phyloP scores from a whole-genome alignment of 2,113 vertebrate species.

The Sylvietta virens region DNA sequence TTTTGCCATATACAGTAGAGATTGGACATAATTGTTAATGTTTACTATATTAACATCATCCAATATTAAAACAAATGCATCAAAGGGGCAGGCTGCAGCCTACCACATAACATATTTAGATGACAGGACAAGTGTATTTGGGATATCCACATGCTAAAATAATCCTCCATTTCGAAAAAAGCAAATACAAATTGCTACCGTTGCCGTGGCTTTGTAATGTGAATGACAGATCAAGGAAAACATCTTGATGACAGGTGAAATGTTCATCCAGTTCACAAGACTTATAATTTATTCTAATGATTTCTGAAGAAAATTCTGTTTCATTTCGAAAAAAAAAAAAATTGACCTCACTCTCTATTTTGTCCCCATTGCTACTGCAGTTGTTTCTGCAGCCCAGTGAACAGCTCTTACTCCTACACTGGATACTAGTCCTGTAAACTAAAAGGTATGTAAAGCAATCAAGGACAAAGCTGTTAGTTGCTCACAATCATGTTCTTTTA shows the following conservation, averaged over 20 bases:
- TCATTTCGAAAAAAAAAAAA: neutral
- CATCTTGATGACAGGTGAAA: neutral
- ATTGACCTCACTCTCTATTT: neutral
- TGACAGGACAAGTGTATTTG: neutral
- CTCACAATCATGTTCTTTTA: neutral
- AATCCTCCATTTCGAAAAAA: neutral
- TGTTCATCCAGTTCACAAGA: neutral
- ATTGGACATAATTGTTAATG: neutral
- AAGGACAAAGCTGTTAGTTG: neutral
- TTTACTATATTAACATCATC: neutral
- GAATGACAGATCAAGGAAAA: neutral
- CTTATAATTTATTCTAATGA: neutral
- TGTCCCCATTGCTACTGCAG: neutral
- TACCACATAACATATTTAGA: neutral
- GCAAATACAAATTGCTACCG: neutral
- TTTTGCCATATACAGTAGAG: neutral
- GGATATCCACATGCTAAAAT: neutral
- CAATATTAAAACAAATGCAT: neutral
- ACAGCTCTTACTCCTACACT: neutral
- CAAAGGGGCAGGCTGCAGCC: neutral
- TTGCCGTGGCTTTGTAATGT: neutral
- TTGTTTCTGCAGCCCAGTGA: neutral
- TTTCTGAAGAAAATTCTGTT: neutral
- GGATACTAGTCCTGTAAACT: neutral
- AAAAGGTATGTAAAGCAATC: rapidly evolving